phyloP scores from a whole-genome alignment of 1,140 invertebrate genomes.

The Ruditapes philippinarum region DNA sequence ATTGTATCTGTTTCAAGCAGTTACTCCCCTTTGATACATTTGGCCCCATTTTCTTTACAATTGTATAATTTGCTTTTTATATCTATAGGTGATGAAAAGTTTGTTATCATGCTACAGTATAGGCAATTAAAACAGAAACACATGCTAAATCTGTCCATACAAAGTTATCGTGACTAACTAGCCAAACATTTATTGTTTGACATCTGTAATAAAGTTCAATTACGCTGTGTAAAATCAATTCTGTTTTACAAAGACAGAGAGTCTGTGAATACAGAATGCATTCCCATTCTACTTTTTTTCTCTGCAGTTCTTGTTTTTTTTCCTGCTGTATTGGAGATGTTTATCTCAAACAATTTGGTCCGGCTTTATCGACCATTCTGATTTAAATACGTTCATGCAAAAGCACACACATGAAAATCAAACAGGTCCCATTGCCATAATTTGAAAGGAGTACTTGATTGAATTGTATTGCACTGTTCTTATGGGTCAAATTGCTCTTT shows the following conservation, averaged over 20 bases:
- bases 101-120: too few relatives aligned
- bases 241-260: neutral
- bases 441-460: neutral
- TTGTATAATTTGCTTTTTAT: too few relatives aligned
- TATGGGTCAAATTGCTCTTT: too few relatives aligned
- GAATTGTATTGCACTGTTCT: too few relatives aligned
- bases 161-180: neutral
- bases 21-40: too few relatives aligned
- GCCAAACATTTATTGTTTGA: constrained; percentile 30
- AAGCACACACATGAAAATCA: neutral
- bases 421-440: neutral
- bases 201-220: constrained; percentile 32
- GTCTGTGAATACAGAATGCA: neutral
- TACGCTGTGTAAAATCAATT: constrained; percentile 23
- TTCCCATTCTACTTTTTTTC: neutral
- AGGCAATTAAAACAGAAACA: too few relatives aligned
- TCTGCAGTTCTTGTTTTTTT: too few relatives aligned
- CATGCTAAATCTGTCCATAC: too few relatives aligned
- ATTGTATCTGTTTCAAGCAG: too few relatives aligned
- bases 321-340: constrained; percentile 13
- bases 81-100: too few relatives aligned
- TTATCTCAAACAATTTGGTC: constrained; percentile 1
- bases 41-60: too few relatives aligned
- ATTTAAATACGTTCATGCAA: constrained; percentile 34
- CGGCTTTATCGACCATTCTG: neutral